Evolutionary conservation across 2,888 invertebrate species (phyloP).

Genomic region (Sinodicranocentrus sp.): DNA sequence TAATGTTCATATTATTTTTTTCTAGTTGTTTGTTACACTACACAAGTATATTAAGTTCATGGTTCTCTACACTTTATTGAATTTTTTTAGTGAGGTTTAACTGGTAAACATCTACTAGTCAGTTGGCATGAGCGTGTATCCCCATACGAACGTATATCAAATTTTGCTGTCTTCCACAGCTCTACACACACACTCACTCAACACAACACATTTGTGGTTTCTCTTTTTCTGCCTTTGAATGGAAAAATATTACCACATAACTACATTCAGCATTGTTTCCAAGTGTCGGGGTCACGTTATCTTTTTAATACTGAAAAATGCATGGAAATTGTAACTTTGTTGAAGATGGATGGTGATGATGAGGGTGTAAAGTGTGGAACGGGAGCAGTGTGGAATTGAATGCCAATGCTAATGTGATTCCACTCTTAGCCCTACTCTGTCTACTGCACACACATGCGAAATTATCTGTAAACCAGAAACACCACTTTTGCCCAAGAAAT

Average conservation of each 20-base stretch:
- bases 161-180: slow-evolving; percentile 2
- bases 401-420: too few relatives aligned
- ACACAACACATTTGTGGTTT: slow-evolving; percentile 1
- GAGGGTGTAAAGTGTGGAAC: too few relatives aligned
- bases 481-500: background rate
- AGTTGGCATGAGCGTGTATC: background rate
- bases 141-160: background rate
- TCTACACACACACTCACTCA: slow-evolving; percentile 4
- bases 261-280: too few relatives aligned
- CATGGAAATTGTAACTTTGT: too few relatives aligned
- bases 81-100: too few relatives aligned
- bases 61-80: slow-evolving; percentile 35
- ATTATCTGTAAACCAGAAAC: background rate
- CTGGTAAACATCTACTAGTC: too few relatives aligned
- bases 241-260: background rate
- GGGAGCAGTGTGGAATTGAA: too few relatives aligned
- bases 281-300: too few relatives aligned
- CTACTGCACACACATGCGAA: slow-evolving; percentile 2
- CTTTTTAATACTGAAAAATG: too few relatives aligned
- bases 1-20: background rate
- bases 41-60: slow-evolving; percentile 42
- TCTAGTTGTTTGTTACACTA: too few relatives aligned
- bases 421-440: too few relatives aligned
- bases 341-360: too few relatives aligned
- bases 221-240: background rate